Evolutionary conservation across 92 coral and sea anemone species (phyloP).

Genomic region (Heteractis magnifica): DNA sequence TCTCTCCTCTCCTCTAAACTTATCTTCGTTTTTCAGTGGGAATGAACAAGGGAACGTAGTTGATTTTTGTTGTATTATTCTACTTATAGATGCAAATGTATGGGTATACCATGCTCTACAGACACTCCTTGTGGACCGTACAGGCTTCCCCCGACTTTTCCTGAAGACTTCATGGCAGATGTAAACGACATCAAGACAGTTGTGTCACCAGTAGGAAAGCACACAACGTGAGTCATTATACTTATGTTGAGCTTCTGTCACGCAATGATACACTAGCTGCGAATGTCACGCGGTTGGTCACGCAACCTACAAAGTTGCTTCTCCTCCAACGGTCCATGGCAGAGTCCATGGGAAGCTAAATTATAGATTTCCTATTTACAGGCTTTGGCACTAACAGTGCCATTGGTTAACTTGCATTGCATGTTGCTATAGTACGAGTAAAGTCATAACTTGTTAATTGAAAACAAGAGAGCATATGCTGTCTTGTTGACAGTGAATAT

Average conservation of each 20-base stretch:
- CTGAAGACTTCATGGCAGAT: slow-evolving; percentile 36
- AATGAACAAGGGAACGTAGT: neutral
- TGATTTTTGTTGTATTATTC: neutral
- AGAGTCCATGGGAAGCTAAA: too few species aligned
- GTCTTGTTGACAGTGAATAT: too few species aligned
- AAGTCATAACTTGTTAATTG: too few species aligned
- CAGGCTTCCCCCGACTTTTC: slow-evolving; percentile 61
- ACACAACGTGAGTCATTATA: slow-evolving; percentile 11
- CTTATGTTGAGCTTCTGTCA: neutral
- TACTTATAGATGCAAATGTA: slow-evolving; percentile 23
- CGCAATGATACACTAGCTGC: neutral
- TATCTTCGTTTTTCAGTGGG: neutral
- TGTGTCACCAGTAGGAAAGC: slow-evolving; percentile 19
- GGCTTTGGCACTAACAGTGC: too few species aligned
- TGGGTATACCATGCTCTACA: slow-evolving; percentile 29
- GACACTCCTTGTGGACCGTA: slow-evolving; percentile 53
- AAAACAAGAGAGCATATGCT: too few species aligned
- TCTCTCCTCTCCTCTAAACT: too few species aligned
- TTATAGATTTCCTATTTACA: too few species aligned
- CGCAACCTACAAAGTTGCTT: too few species aligned
- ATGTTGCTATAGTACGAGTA: too few species aligned
- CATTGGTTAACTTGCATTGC: too few species aligned
- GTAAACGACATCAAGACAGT: slow-evolving; percentile 10
- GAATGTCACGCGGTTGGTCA: neutral
- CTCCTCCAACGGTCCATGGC: too few species aligned